A percentile compares a stretch with the other conserved stretches of the same genome.
Conservation (phyloP, 2,797 vertebrate genomes). For the Dromococcyx pavoninus region DNA sequence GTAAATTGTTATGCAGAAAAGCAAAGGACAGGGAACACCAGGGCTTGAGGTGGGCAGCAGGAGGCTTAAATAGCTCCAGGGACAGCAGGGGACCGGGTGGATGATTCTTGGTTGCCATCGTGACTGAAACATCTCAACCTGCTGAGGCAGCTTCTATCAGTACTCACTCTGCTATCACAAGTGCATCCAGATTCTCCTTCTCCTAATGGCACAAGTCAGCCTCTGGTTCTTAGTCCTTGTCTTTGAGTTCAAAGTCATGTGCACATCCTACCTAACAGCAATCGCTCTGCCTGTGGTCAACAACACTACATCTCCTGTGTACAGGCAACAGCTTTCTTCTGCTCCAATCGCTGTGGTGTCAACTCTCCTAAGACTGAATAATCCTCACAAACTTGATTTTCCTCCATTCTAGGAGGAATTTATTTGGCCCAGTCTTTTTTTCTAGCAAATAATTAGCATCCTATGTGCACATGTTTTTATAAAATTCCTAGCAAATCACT, state of each 20-base stretch:
- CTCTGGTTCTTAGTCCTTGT: neutral
- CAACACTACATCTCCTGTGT: rapidly evolving
- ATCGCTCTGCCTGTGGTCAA: neutral
- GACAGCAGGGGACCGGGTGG: neutral
- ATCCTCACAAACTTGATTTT: neutral
- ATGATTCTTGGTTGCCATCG: neutral
- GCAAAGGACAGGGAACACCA: neutral
- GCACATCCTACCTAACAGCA: rapidly evolving
- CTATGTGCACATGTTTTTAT: neutral
- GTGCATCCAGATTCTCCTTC: neutral
- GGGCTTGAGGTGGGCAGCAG: neutral
- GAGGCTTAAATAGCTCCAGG: neutral
- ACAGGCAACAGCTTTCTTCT: neutral
- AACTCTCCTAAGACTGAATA: neutral
- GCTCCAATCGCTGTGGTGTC: neutral
- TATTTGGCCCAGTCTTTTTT: neutral
- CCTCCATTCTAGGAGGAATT: neutral
- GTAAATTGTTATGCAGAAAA: neutral
- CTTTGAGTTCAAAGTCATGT: neutral
- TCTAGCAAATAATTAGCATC: neutral
- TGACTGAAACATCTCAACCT: neutral
- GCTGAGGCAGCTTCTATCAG: neutral
- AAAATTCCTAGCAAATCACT: neutral
- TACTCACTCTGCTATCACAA: neutral
- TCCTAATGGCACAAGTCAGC: neutral